These are phyloP conservation scores for Chelidonichthys spinosus DNA, from an alignment of 2,797 vertebrate species.

Conservation along the genomic window DNA sequence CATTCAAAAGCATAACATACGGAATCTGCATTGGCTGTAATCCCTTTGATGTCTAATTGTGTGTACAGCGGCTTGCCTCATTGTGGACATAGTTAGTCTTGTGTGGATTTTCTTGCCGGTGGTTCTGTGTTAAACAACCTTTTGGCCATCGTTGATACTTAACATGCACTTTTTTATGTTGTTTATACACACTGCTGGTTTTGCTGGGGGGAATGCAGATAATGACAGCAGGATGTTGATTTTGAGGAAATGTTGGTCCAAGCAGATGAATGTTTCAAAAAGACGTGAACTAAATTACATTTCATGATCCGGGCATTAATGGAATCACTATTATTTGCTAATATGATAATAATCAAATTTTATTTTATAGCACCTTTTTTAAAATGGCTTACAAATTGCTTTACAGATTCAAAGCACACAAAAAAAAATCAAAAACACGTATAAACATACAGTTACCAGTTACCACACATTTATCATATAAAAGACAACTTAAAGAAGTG, in stretches of 20 bases:
- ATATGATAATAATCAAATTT: too few relatives aligned
- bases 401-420: too few relatives aligned
- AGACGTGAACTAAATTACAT: background rate
- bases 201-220: background rate
- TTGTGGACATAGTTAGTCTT: background rate
- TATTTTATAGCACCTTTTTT: too few relatives aligned
- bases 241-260: background rate
- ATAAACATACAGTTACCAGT: too few relatives aligned
- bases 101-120: constrained; percentile 3
- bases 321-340: background rate
- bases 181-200: background rate
- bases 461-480: too few relatives aligned
- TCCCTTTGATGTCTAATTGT: too few relatives aligned
- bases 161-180: background rate
- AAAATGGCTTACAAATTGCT: too few relatives aligned
- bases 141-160: background rate
- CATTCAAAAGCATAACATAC: background rate
- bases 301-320: background rate
- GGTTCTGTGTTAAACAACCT: background rate
- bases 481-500: too few relatives aligned
- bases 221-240: background rate
- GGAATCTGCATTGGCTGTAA: background rate
- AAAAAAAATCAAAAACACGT: too few relatives aligned
- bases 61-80: background rate
- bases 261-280: background rate